Evolutionary conservation across 2,797 vertebrate genomes (phyloP).

Genomic region (Aulostomus chinensis): DNA sequence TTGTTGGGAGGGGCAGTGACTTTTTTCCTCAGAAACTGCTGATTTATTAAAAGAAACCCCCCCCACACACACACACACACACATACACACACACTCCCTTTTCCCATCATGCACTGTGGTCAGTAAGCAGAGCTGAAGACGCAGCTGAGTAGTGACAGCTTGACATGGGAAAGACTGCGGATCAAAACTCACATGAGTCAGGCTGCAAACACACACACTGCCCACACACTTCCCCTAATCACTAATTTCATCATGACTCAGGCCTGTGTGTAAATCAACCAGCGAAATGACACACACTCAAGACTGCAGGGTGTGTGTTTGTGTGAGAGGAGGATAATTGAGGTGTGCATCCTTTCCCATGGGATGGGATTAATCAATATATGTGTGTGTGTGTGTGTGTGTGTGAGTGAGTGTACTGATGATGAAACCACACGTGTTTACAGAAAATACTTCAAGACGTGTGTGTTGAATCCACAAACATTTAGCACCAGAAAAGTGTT

Average conservation of each 20-base stretch:
- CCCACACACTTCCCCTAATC: constrained; percentile 71
- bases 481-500: no score
- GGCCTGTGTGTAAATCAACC: constrained; percentile 63
- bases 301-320: constrained; percentile 67
- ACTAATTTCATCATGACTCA: constrained; percentile 73
- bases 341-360: constrained; percentile 63
- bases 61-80: no score
- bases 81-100: not conserved
- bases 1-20: no score
- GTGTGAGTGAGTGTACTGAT: constrained; percentile 18
- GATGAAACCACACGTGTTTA: constrained; percentile 52
- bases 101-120: constrained; percentile 23
- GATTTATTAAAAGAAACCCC: constrained; percentile 10
- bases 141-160: not conserved
- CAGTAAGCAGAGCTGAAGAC: constrained; percentile 10
- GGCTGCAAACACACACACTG: constrained; percentile 52
- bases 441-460: constrained; percentile 29
- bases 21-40: not conserved
- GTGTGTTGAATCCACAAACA: not conserved
- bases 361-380: constrained; percentile 49
- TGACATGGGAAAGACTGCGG: constrained; percentile 54
- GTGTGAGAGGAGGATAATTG: constrained; percentile 64
- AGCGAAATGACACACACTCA: constrained; percentile 65
- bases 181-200: constrained; percentile 62
- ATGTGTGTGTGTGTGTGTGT: constrained; percentile 13